Percentiles rank a stretch among this genome's conserved stretches.
Conservation (phyloP, 30 jellyfish, hydroid and myxozoan genomes). For the Rhopilema esculentum region DNA sequence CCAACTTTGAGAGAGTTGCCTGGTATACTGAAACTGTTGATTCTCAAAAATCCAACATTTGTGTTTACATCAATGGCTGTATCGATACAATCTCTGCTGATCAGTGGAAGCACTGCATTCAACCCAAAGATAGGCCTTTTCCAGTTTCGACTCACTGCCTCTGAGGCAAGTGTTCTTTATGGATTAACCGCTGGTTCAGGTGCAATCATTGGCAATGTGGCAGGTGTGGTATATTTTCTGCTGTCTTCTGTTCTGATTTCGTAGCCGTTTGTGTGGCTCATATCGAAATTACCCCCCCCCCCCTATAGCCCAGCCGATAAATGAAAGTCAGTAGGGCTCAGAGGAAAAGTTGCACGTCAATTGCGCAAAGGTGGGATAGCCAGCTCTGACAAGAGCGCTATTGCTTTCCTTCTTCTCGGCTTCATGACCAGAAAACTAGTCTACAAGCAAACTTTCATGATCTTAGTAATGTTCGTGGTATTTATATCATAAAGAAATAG, state of each 20-base stretch:
- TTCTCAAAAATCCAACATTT: constrained; percentile 56
- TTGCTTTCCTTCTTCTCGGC: no score
- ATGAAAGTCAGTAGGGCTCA: no score
- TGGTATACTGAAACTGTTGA: constrained; percentile 14
- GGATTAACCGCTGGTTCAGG: constrained; percentile 51
- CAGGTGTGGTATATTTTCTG: constrained; percentile 31
- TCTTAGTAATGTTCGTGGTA: no score
- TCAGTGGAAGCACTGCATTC: constrained; percentile 67
- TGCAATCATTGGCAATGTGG: constrained; percentile 48
- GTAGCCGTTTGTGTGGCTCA: no score
- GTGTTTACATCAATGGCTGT: constrained; percentile 61
- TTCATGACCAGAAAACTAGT: no score
- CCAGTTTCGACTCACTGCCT: constrained; percentile 74
- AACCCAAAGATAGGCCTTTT: constrained; percentile 60
- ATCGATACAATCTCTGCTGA: constrained; percentile 28
- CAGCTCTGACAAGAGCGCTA: no score
- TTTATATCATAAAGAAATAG: no score
- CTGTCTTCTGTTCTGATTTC: background rate
- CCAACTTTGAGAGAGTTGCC: constrained; percentile 24
- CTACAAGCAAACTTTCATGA: no score
- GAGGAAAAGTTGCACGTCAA: no score
- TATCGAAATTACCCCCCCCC: no score
- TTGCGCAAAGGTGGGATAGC: no score
- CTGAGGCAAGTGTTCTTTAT: constrained; percentile 33
- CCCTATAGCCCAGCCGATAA: no score